A percentile compares a stretch with the other conserved stretches of the same genome.
These are phyloP conservation scores for Umimayanthus chanpuru DNA, from an alignment of 92 coral and sea anemone species.

Conservation along the genomic window DNA sequence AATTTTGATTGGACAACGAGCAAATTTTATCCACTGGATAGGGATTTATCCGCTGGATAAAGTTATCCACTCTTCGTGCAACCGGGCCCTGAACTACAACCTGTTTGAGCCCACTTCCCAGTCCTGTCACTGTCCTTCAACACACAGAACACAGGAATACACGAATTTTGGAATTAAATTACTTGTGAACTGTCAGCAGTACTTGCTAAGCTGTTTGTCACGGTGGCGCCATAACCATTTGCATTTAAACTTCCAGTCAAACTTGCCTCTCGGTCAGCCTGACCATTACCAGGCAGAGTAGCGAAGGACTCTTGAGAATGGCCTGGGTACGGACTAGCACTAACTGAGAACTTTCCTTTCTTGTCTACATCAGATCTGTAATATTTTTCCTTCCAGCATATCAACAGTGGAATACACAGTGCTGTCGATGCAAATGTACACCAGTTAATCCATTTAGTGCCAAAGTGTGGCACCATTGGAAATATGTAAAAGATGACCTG, in stretches of 20 bases:
- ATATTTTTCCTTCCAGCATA: slow-evolving; percentile 76
- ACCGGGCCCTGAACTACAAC: too few species aligned
- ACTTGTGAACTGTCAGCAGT: neutral
- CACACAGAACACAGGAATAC: neutral
- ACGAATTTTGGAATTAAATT: neutral
- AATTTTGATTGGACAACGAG: too few species aligned
- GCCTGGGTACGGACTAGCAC: neutral
- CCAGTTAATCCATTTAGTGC: slow-evolving; percentile 93
- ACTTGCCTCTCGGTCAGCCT: neutral
- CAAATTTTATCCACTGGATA: too few species aligned
- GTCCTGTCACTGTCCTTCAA: neutral
- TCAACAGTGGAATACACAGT: slow-evolving; percentile 66
- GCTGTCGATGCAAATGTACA: slow-evolving; percentile 68
- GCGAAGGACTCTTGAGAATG: neutral
- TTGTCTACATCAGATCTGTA: slow-evolving; percentile 81
- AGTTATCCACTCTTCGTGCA: too few species aligned
- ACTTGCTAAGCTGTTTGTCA: slow-evolving; percentile 11
- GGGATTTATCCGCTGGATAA: too few species aligned
- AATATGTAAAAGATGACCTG: slow-evolving; percentile 88
- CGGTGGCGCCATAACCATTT: slow-evolving; percentile 17
- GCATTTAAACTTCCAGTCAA: neutral
- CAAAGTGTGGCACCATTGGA: slow-evolving; percentile 84
- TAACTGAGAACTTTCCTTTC: slow-evolving; percentile 34
- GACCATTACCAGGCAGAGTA: neutral
- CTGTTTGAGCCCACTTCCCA: too few species aligned